These are phyloP conservation scores for Scyliorhinus canicula DNA, from an alignment of 2,797 vertebrate genomes.

Conservation along the genomic window DNA sequence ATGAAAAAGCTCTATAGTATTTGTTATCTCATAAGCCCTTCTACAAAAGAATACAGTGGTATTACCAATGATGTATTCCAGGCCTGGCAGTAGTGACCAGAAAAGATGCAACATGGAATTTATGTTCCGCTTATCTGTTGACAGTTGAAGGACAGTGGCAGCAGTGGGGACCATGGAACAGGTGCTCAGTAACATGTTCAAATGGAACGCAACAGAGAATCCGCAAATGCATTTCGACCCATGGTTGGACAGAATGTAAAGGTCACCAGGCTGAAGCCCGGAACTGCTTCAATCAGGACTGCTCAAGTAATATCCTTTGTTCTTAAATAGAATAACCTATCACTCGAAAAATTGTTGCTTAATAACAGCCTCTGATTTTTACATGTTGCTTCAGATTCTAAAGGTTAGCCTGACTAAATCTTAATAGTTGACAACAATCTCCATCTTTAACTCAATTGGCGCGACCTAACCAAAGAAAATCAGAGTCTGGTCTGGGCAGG, in stretches of 20 bases:
- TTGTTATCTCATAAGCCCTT: background rate
- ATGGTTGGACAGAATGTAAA: slow-evolving; percentile 83
- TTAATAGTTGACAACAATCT: background rate
- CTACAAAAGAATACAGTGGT: background rate
- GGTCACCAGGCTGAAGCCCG: slow-evolving; percentile 79
- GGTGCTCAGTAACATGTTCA: slow-evolving; percentile 83
- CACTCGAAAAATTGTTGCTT: background rate
- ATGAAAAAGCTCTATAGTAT: background rate
- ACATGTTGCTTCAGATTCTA: background rate
- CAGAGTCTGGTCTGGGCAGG: too few relatives aligned
- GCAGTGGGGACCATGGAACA: slow-evolving; percentile 89
- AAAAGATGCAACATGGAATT: background rate
- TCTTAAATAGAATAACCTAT: background rate
- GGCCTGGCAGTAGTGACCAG: background rate
- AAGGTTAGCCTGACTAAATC: background rate
- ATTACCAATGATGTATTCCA: background rate
- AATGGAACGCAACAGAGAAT: slow-evolving; percentile 82
- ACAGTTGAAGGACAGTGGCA: slow-evolving; percentile 95
- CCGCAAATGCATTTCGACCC: slow-evolving; percentile 78
- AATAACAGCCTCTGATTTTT: background rate
- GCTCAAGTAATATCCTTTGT: slow-evolving; percentile 64
- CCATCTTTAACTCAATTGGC: background rate
- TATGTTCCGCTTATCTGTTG: slow-evolving; percentile 38
- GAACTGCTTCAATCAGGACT: slow-evolving; percentile 76
- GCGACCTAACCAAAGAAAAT: too few relatives aligned